Evolutionary conservation across 2,888 invertebrate genomes (phyloP), one percentile per base, ranked within the genome.

Genomic region (Xanthostigma xanthostigma): DNA sequence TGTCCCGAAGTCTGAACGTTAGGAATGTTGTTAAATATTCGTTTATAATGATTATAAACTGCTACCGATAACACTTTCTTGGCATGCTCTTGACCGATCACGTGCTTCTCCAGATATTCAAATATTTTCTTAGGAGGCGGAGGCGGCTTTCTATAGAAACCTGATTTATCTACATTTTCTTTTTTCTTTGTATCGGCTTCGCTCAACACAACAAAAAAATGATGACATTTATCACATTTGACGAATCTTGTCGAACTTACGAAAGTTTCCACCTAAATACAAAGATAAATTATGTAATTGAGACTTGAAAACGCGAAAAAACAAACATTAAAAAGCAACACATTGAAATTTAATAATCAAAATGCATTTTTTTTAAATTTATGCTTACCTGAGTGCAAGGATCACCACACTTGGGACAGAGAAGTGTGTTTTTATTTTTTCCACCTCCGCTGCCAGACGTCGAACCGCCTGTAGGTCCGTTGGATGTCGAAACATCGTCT

Each of bases 21-120:
- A 57, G 81, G 83, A 51, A 89, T 75, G 70, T 96, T 96, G 68
- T 96, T 93, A 67, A 89, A 90, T 62, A 98, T 92, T 59, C 97
- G 75, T 71, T 97, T 96, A 70, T 97, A 98, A 66, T 98, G 98
- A 71, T 97, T 96, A 72, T 98, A 98, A 1, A 98, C 97, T 10
- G 97, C 96, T 36, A 97, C 97, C 0, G 96, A 85, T 37, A 98
- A 72, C 38, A 96, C 68, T 70, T 96, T 96, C 71, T 98, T 98
- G 1, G 97, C 97, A 66, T 86, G 81, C 56, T 95, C 91, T 68
- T 98, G 97, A 0, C 97, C 98, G 17, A 99, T 85, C 11, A 98
- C 97, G 71, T 95, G 94, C 61, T 87, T 86, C 71, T 97, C 90
- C 54, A 98, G 72, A 70, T 91, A 97, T 62, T 94, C 92, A 72